A percentile compares a stretch with the other conserved stretches of the same genome.
Conservation (phyloP, 2,113 vertebrate species). For the Mus pahari region DNA sequence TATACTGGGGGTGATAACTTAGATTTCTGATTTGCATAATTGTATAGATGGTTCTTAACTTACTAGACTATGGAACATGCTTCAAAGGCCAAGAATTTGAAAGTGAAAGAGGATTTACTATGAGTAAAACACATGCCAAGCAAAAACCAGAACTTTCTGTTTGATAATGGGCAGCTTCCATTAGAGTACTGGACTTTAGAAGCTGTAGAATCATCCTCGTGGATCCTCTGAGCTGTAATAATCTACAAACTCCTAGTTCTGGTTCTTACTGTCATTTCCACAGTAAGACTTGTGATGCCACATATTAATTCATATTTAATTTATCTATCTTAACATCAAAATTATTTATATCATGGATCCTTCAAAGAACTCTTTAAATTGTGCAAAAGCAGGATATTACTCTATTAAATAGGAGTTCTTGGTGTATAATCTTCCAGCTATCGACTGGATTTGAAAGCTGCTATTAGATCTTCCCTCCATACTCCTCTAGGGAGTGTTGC, state of each 20-base stretch:
- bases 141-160: neutral
- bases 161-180: neutral
- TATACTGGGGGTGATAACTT: neutral
- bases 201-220: neutral
- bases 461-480: conserved; percentile 60
- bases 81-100: neutral
- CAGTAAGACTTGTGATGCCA: neutral
- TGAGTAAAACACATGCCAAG: neutral
- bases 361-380: neutral
- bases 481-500: conserved; percentile 71
- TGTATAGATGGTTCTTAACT: neutral
- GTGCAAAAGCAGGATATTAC: conserved; percentile 22
- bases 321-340: conserved; percentile 63
- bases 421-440: conserved; percentile 72
- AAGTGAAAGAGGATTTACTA: neutral
- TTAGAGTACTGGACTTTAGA: neutral
- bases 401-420: conserved; percentile 12
- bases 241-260: conserved; percentile 5
- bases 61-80: neutral
- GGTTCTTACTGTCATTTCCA: conserved; percentile 36
- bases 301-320: conserved; percentile 57
- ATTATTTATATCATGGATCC: neutral
- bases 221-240: conserved; percentile 10
- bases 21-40: conserved; percentile 40
- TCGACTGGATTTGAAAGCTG: conserved; percentile 76